Base-by-base conservation (phyloP, 2,888 invertebrate species). In the Dicyrtoma fusca region DNA sequence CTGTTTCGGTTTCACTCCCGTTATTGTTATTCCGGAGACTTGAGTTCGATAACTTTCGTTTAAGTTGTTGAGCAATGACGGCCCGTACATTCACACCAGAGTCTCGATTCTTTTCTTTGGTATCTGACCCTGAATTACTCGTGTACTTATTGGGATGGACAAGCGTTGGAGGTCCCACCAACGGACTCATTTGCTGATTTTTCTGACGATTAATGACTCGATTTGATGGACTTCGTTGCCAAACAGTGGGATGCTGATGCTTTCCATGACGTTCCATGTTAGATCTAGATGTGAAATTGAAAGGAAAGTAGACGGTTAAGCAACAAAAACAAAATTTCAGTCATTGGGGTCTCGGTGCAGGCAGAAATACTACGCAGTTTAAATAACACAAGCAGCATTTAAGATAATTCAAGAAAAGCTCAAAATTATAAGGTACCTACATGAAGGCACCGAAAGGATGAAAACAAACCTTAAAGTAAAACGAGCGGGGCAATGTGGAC, bases 201-300 rank as follows among this genome's bases (percentile, higher is more conserved):
- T 72, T 72, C 62, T 77, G 77, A 42, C 76, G 76, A 61, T 79
- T 79, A 47, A 79, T 74, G 44, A 79, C 77, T 57, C 79, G 59
- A 70, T 79, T 79, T 14, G 75, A 75, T 14, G 92, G 90, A 51
- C 92, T 86, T 76, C 92, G 91, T 68, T 91, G 91, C 91, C 94
- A 95, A 82, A 89, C 91, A 75, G 93, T 92, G 0, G 95, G 95
- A 85, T 96, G 96, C 81, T 95, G 95, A 81, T 95, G 94, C 82
- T 95, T 95, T 2, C 95, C 92, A 81, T 96, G 96, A 0, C 95
- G 87, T 83, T 95, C 95, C 94, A 95, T 95, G 81, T 96, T 95
- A 11, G 94, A 94, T n/a, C 83, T 82, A 61, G 44, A 63, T 53
- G 10, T 34, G 34, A n/a, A n/a, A n/a, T 34, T 8, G 8, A 19